Percentiles rank a stretch among this genome's conserved stretches.
Evolutionary conservation across 2,888 invertebrate genomes (phyloP).

Genomic region (Parascotia fuliginaria): DNA sequence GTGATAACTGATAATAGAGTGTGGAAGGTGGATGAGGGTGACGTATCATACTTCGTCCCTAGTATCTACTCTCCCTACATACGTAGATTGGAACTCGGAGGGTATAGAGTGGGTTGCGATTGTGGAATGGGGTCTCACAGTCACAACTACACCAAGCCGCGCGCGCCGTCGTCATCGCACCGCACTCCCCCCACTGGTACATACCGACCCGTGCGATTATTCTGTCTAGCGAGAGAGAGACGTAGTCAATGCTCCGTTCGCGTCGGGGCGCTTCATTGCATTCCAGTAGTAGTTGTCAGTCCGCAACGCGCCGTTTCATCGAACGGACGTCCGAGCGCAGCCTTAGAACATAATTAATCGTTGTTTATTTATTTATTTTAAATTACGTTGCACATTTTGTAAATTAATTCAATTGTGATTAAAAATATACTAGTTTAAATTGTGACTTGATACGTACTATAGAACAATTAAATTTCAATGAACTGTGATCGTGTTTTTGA

Average conservation of each 20-base stretch:
- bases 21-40: conserved; percentile 40
- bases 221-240: conserved; percentile 77
- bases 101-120: conserved; percentile 40
- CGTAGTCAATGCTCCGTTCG: conserved; percentile 70
- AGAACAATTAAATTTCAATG: conserved; percentile 62
- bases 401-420: conserved; percentile 38
- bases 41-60: conserved; percentile 45
- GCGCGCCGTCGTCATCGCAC: conserved; percentile 51
- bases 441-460: conserved; percentile 36
- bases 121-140: conserved; percentile 41
- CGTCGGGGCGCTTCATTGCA: conserved; percentile 56
- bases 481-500: conserved; percentile 75
- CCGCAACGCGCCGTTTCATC: conserved; percentile 70
- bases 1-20: conserved; percentile 26
- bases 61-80: no score
- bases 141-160: conserved; percentile 27
- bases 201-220: conserved; percentile 64
- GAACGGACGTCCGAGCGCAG: conserved; percentile 63
- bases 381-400: conserved; percentile 59
- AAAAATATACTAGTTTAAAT: conserved; percentile 33
- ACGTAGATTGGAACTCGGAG: conserved; percentile 42
- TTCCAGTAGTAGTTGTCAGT: conserved; percentile 62
- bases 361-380: conserved; percentile 62
- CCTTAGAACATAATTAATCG: conserved; percentile 46
- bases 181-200: conserved; percentile 27